Evolutionary conservation across 2,797 vertebrate genomes (phyloP), one percentile per base, ranked within the genome.

Genomic region (Leucoraja ocellata): DNA sequence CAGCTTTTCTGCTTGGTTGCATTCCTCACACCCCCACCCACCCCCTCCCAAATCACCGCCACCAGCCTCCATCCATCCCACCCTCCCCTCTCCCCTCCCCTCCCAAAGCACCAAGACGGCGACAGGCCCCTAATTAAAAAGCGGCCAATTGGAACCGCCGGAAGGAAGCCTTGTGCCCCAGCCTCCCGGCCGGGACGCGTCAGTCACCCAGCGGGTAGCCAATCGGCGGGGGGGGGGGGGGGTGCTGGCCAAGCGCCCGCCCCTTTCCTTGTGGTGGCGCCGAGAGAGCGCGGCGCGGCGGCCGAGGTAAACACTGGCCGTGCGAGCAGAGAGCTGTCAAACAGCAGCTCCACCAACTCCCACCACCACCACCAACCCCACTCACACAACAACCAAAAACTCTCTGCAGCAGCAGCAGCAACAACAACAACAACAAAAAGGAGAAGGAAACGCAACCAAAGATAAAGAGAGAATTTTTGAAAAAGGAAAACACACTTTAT

Each of bases 101-200:
- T 16, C 78, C 78, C 93, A 94, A 94, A 94, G 93, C 94, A 93
- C 94, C 92, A 94, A 93, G 93, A 65, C 94, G 90, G 93, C 94
- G 94, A 94, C 0, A 78, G 95, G 97, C 96, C 96, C 97, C 97
- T 97, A 98, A 98, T 98, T 98, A 98, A 97, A 97, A 98, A 97
- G 94, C 97, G 98, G 95, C 98, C 98, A 98, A 98, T 98, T 95
- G 98, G 96, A 98, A 97, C 97, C 95, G 97, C 97, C 97, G 98
- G 97, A 98, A 98, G 97, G 96, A 97, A 97, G 97, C 96, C 95
- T 95, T 93, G 96, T 95, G 97, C 96, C 97, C 95, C 95, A 97
- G 97, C 97, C 94, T 96, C 96, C 96, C 96, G 96, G 96, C 95
- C 95, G 93, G 95, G 95, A 94, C 90, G 96, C 97, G 98, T 96